Conservation (phyloP, 2,888 invertebrate species). For the Dryobota labecula region DNA sequence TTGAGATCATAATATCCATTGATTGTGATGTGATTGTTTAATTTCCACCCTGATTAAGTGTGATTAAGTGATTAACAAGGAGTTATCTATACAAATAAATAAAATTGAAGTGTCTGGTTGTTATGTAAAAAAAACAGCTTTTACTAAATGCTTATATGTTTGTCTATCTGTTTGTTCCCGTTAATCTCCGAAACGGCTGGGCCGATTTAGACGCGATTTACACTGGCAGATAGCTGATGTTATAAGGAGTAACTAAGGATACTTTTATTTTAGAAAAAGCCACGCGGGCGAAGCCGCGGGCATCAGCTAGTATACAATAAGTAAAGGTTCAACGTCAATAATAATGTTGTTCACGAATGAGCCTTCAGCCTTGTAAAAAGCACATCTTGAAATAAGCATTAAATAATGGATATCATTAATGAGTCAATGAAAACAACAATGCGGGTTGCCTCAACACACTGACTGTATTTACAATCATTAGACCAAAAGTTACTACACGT, state of each 20-base stretch:
- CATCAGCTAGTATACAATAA: too few species aligned
- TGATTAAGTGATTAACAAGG: not conserved
- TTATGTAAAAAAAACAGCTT: too few species aligned
- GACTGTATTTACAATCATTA: not conserved
- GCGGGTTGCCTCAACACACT: not conserved
- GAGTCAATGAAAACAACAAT: not conserved
- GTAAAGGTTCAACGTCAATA: not conserved
- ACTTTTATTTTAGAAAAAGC: too few species aligned
- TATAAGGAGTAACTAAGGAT: too few species aligned
- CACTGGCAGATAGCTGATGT: too few species aligned
- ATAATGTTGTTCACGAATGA: not conserved
- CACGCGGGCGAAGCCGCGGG: too few species aligned
- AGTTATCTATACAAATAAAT: too few species aligned
- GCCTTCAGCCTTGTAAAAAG: not conserved
- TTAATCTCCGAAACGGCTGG: too few species aligned
- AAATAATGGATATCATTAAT: not conserved
- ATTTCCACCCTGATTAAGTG: constrained; percentile 3
- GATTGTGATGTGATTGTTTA: not conserved
- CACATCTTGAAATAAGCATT: not conserved
- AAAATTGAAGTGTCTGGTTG: too few species aligned
- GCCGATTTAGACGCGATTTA: too few species aligned
- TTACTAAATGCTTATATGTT: too few species aligned
- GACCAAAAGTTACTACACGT: not conserved
- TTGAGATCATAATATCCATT: not conserved
- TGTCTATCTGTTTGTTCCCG: too few species aligned